Evolutionary conservation across 2,113 vertebrate species (phyloP).

Genomic region (Bathybates hornii): DNA sequence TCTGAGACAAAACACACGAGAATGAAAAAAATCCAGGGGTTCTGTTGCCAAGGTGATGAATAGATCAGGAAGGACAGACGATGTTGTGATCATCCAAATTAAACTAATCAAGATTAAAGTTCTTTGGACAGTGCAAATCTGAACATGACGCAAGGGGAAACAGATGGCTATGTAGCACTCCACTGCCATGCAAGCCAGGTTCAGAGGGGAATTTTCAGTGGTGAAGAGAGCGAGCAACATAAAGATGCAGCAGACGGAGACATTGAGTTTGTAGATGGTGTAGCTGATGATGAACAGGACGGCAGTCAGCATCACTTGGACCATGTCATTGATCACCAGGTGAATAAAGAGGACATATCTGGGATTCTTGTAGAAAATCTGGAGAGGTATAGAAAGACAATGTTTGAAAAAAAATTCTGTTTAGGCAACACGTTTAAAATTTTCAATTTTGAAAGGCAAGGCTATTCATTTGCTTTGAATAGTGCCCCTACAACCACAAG

Average conservation of each 20-base stretch:
- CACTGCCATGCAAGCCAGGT: constrained; percentile 68
- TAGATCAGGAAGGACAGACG: constrained; percentile 49
- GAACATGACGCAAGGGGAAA: constrained; percentile 54
- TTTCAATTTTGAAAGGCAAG: neutral
- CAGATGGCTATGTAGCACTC: constrained; percentile 71
- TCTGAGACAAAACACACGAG: constrained; percentile 32
- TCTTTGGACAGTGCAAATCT: constrained; percentile 57
- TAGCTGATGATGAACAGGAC: constrained; percentile 52
- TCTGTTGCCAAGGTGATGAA: constrained; percentile 40
- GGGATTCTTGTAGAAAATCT: constrained; percentile 55
- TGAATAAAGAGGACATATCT: constrained; percentile 63
- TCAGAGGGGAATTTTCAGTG: constrained; percentile 63
- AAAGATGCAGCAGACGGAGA: constrained; percentile 7
- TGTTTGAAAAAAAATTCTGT: neutral
- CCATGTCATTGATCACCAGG: constrained; percentile 64
- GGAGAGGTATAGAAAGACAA: neutral
- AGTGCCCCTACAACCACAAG: neutral
- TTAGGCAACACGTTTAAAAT: neutral
- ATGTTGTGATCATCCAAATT: constrained; percentile 45
- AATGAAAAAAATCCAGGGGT: constrained; percentile 27
- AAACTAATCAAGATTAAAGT: constrained; percentile 36
- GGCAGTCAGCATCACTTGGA: constrained; percentile 47
- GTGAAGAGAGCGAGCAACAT: constrained; percentile 16
- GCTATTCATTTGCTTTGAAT: rapidly evolving
- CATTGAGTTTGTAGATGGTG: constrained; percentile 19